Conservation (phyloP, 2,113 vertebrate species). For the Protomyctophum bolini region DNA sequence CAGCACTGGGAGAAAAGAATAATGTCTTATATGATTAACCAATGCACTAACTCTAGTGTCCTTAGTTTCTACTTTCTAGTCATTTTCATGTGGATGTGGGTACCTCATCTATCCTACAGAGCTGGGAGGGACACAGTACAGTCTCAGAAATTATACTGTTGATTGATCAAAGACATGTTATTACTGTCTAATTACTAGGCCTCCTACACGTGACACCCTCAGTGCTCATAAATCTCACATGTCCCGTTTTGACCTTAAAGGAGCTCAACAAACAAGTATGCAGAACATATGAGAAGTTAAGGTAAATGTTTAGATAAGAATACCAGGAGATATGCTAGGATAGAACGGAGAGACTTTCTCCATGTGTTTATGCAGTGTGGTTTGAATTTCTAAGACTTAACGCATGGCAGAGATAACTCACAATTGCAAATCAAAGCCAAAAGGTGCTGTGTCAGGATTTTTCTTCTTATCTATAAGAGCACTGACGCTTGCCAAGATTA, state of each 20-base stretch:
- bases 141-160: neutral
- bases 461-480: conserved; percentile 47
- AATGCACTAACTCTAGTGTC: neutral
- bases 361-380: conserved; percentile 34
- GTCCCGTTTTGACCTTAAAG: conserved; percentile 6
- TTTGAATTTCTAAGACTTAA: conserved; percentile 50
- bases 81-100: neutral
- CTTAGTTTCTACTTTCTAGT: neutral
- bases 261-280: conserved; percentile 6
- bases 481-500: conserved; percentile 44
- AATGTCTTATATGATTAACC: neutral
- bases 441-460: conserved; percentile 53
- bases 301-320: conserved; percentile 34
- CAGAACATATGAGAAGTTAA: conserved; percentile 14
- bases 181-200: conserved; percentile 15
- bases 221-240: neutral
- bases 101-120: neutral
- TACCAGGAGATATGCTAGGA: neutral
- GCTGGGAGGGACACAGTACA: conserved; percentile 1
- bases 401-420: conserved; percentile 49
- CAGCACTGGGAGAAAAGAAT: conserved; percentile 76
- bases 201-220: neutral
- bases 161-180: conserved; percentile 12
- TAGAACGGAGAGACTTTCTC: conserved; percentile 13
- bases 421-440: conserved; percentile 36